Evolutionary conservation across 2,797 vertebrate species (phyloP).

Genomic region (Pangasius krempfi): DNA sequence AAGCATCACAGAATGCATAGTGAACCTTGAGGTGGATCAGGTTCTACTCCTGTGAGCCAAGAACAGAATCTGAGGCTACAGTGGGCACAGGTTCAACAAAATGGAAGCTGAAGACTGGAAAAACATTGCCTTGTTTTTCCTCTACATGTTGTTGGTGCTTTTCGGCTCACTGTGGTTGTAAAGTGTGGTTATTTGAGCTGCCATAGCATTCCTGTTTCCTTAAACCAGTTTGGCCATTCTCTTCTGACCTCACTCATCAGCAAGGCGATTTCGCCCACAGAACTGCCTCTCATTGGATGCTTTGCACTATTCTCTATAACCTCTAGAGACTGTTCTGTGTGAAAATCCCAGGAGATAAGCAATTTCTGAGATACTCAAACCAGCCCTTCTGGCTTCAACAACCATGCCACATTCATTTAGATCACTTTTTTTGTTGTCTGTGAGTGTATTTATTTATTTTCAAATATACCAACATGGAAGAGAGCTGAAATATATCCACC

Average conservation of each 20-base stretch:
- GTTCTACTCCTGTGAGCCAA: background rate
- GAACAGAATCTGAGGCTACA: background rate
- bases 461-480: background rate
- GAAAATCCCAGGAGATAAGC: background rate
- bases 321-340: background rate
- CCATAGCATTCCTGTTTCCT: background rate
- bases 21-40: background rate
- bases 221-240: background rate
- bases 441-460: background rate
- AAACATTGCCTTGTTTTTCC: background rate
- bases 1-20: background rate
- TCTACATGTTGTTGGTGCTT: background rate
- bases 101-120: background rate
- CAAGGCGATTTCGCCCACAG: background rate
- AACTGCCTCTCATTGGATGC: background rate
- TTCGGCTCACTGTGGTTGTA: background rate
- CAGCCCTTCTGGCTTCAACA: background rate
- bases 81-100: background rate
- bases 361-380: background rate
- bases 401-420: background rate
- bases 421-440: background rate
- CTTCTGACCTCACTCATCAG: background rate
- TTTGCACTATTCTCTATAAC: background rate
- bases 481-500: background rate
- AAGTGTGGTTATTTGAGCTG: background rate